phyloP scores from a whole-genome alignment of 2,797 vertebrate species.

The Manis javanica region DNA sequence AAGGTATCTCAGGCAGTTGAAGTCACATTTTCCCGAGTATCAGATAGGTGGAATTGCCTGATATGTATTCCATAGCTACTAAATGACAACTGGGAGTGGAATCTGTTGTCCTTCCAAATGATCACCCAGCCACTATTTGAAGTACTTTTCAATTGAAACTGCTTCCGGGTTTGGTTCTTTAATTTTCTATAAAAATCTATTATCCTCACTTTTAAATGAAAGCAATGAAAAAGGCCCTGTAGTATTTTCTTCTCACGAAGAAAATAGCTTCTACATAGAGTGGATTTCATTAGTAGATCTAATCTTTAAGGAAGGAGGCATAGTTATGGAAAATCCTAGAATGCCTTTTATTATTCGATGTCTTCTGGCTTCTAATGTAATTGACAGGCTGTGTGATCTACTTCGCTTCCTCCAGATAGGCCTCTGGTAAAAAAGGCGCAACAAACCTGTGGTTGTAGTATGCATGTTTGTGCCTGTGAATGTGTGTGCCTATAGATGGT shows the following conservation, averaged over 20 bases:
- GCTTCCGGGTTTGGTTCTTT: not conserved
- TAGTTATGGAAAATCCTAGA: not conserved
- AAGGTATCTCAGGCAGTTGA: not conserved
- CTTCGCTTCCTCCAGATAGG: not conserved
- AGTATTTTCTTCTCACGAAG: not conserved
- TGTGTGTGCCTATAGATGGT: not conserved
- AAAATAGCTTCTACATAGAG: not conserved
- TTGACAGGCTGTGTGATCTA: not conserved
- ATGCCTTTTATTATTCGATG: not conserved
- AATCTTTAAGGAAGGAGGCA: not conserved
- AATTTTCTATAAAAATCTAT: constrained; percentile 38
- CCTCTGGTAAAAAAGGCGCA: not conserved
- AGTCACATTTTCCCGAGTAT: not conserved
- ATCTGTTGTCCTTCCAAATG: not conserved
- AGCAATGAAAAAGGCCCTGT: not conserved
- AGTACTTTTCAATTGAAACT: not conserved
- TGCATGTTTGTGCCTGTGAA: not conserved
- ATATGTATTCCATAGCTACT: not conserved
- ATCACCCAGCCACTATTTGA: not conserved
- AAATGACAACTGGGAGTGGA: not conserved
- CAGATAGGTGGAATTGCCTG: not conserved
- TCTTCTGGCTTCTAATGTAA: not conserved
- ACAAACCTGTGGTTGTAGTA: not conserved
- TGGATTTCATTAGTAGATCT: not conserved
- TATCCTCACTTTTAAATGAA: constrained; percentile 8